phyloP scores from a whole-genome alignment of 2,113 vertebrate genomes.

The Rhegmatorhina hoffmannsi region DNA sequence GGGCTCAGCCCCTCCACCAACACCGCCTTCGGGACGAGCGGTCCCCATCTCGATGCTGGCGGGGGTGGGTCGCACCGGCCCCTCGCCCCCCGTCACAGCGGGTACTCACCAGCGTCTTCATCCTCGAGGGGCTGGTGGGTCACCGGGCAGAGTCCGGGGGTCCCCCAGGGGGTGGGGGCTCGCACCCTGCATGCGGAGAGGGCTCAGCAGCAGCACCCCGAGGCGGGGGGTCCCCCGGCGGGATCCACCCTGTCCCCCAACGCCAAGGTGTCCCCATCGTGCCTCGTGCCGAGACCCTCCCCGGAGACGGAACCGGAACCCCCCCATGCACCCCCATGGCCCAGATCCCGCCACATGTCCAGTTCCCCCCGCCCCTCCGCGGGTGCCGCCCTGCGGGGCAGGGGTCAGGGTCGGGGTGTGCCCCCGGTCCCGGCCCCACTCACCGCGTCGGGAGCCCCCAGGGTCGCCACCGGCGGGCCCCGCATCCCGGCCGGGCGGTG shows the following conservation, averaged over 20 bases:
- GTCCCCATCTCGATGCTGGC: not conserved
- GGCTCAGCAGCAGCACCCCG: not conserved
- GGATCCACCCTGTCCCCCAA: not conserved
- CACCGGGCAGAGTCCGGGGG: not conserved
- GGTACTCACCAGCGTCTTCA: conserved; percentile 47
- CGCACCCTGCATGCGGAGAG: not conserved
- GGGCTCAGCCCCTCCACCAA: not conserved
- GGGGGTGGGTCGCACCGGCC: not conserved
- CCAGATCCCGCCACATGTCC: not conserved
- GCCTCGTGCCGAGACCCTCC: too few species aligned
- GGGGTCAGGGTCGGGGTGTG: not conserved
- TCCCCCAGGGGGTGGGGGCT: not conserved
- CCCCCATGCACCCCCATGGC: not conserved
- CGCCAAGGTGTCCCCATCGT: too few species aligned
- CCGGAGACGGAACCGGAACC: not conserved
- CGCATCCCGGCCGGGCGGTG: too few species aligned
- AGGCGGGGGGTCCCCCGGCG: not conserved
- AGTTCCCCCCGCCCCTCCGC: not conserved
- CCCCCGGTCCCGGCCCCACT: not conserved
- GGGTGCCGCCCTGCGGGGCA: not conserved
- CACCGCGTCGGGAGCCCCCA: not conserved
- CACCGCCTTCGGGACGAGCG: accelerated
- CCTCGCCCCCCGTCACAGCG: not conserved
- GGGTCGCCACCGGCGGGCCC: too few species aligned
- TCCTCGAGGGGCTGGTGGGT: not conserved